Base-by-base conservation (phyloP, 2,888 invertebrate species). In the Melinaea menophilus region DNA sequence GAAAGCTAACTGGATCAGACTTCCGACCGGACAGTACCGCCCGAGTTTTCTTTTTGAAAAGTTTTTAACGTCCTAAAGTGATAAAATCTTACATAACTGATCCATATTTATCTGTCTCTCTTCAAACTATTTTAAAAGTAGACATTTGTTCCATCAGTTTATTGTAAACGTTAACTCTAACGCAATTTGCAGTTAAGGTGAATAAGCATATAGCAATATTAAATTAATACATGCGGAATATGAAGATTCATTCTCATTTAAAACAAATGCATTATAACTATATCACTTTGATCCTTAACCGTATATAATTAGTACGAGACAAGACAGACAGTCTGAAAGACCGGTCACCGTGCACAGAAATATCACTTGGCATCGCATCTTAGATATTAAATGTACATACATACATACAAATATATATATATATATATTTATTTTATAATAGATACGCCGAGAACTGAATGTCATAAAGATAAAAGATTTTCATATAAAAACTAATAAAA, bases 331-430 rank as follows among this genome's bases (percentile, higher is more conserved):
- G 51, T 51, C 51, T 51, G 51, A 51, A 22, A 51, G 31, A 51
- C 48, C 13, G 11, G 48, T 22, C 13, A 48, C 51, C 58, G 56
- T 54, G 55, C 56, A 60, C 64, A 58, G 54, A 61, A 67, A 64
- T 65, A 64, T 54, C 63, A 68, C 61, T 69, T 69, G 68, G 66
- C 69, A 69, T 54, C 58, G 22, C 61, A 55, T 58, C 54, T 63
- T 62, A n/a, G 41, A 62, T 61, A 56, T 54, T 58, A 46, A 58
- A 59, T 54, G 22, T 12, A 48, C 35, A 31, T 51, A 54, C 37
- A 57, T 60, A 59, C 60, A 57, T 54, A 55, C 60, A 37, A 34
- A 45, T 22, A 57, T n/a, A 46, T 9, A 7, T 51, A 51, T 5
- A 4, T 31, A 5, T 9, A 51, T 31, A 31, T 51, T 51, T 31